Percentiles rank a stretch among this genome's conserved stretches.
Conservation (phyloP, 2,797 vertebrate species). For the Leucoraja ocellata region DNA sequence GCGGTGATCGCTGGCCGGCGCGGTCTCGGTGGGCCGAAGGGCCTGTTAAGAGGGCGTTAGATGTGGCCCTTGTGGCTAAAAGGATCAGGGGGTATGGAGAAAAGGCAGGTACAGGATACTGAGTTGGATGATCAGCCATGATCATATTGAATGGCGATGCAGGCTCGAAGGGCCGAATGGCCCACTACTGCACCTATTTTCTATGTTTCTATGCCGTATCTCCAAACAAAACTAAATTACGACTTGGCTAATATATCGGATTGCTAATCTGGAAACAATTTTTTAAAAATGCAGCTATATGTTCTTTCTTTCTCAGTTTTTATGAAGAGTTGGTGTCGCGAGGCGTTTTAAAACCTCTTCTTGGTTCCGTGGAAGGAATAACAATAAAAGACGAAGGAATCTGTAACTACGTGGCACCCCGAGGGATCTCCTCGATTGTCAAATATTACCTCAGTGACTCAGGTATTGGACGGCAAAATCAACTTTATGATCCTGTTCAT, state of each 20-base stretch:
- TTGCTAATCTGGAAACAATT: not conserved
- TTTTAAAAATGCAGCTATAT: not conserved
- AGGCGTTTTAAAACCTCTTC: conserved; percentile 63
- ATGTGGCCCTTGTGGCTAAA: too few species aligned
- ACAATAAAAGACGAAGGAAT: conserved; percentile 54
- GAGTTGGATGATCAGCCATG: too few species aligned
- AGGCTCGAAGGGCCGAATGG: too few species aligned
- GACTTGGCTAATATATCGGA: not conserved
- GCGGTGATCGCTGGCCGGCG: too few species aligned
- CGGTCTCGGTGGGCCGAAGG: too few species aligned
- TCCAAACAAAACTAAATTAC: too few species aligned
- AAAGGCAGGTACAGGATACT: too few species aligned
- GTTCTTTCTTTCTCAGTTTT: conserved; percentile 57
- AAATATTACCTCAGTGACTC: conserved; percentile 77
- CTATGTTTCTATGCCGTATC: too few species aligned
- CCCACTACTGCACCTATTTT: too few species aligned
- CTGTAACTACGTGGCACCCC: conserved; percentile 68
- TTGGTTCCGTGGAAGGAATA: conserved; percentile 65
- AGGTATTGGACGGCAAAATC: conserved; percentile 54
- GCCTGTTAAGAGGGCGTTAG: too few species aligned
- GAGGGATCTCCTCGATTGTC: conserved; percentile 69
- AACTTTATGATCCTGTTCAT: not conserved
- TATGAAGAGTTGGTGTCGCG: conserved; percentile 70
- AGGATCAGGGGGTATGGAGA: too few species aligned
- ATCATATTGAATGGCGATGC: too few species aligned